phyloP scores from a whole-genome alignment of 2,797 vertebrate genomes.

The Adelosebastes latens region DNA sequence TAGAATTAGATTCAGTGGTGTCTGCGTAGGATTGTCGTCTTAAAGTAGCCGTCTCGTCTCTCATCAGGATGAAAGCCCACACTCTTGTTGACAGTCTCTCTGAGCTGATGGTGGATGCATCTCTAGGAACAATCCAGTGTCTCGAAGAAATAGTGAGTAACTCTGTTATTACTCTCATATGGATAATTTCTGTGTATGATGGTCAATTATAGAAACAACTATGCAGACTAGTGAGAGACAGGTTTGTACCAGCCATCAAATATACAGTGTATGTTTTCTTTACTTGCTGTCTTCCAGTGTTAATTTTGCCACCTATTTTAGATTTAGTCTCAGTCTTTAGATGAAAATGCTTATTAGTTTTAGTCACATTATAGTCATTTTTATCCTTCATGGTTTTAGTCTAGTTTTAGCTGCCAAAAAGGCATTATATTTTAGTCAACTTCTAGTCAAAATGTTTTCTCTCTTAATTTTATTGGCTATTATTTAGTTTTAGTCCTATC shows the following conservation, averaged over 20 bases:
- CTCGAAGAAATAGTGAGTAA: conserved; percentile 96
- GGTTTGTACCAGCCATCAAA: background rate
- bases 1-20: background rate
- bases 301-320: background rate
- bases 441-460: too few relatives aligned
- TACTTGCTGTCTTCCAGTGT: accelerated
- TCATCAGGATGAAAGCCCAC: conserved; percentile 87
- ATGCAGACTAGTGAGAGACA: background rate
- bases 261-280: background rate
- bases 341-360: background rate
- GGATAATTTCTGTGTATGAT: background rate
- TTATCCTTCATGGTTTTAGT: background rate
- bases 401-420: too few relatives aligned
- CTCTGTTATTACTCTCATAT: background rate
- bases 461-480: too few relatives aligned
- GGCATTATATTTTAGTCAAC: too few relatives aligned
- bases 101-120: conserved; percentile 91
- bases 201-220: background rate
- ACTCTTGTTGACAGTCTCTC: conserved; percentile 89
- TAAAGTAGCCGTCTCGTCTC: conserved; percentile 2
- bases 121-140: conserved; percentile 90
- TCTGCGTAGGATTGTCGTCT: background rate
- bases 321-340: too few relatives aligned
- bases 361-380: background rate
- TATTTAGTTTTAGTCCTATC: too few relatives aligned